Evolutionary conservation across 2,113 vertebrate species (phyloP), one percentile per base, ranked within the genome.

Genomic region (Pampusana beccarii): DNA sequence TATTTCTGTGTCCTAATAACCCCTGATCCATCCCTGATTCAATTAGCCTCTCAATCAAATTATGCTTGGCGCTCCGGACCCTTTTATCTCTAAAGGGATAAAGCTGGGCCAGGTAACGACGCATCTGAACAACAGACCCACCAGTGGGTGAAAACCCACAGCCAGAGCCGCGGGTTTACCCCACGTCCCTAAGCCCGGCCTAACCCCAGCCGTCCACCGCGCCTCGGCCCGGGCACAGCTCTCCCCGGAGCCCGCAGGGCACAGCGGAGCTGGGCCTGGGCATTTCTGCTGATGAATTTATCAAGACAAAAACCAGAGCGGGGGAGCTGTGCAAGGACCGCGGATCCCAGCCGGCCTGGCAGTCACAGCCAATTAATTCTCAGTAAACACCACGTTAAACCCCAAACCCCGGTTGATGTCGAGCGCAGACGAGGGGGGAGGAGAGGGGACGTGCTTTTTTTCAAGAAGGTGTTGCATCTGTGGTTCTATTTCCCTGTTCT

Each of bases 181-280:
- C 83, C 42, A 7, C 24, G 56, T 8, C 8, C 42, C 64, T 46
- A 4, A 28, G 28, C 2, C 21, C 57, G 21, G 10, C 57, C 66
- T 3, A n/a, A 9, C 21, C 0, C 20, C 23, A 4, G 17, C 8
- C 38, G 29, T 10, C 18, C 34, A 34, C 50, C 1, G 6, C 3
- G 29, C 46, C 71, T 33, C 67, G 23, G 29, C 54, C 2, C 3
- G 36, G 42, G 21, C 56, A 13, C 29, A 10, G 3, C 69, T 9
- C 72, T 25, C 21, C 1, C 25, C 48, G 20, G 48, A 21, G 48
- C 13, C 20, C 7, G 12, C 48, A 20, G 65, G 65, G 28, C 6
- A 3, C 2, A 70, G 65, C 33, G 70, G 51, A 2, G 44, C 56
- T 54, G 29, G 36, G 56, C 36, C 70, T 16, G 48, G 66, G 82